These are phyloP conservation scores for Polypedilum pembai DNA, from an alignment of 1,140 invertebrate genomes.

Conservation along the genomic window DNA sequence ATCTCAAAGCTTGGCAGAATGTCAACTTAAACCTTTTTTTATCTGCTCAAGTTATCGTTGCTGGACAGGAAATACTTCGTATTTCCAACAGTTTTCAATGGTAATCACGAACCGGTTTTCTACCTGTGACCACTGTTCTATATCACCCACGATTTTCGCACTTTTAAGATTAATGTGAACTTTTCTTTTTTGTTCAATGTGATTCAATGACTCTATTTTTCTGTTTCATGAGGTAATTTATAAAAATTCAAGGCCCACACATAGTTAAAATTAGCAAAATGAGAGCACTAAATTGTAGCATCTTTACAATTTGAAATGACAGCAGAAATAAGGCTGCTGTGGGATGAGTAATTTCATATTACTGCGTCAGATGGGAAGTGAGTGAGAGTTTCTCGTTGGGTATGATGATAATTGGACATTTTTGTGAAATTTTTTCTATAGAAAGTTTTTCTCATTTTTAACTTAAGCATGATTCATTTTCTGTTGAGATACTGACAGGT, in stretches of 20 bases:
- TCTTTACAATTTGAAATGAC: too few relatives aligned
- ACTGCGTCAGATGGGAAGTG: not conserved
- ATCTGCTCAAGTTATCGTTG: too few relatives aligned
- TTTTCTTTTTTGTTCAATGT: not conserved
- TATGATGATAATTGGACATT: not conserved
- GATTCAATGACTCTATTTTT: not conserved
- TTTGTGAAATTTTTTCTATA: constrained; percentile 1
- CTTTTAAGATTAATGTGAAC: not conserved
- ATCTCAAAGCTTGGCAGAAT: too few relatives aligned
- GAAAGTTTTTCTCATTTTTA: not conserved
- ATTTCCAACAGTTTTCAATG: too few relatives aligned
- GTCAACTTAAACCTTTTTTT: too few relatives aligned
- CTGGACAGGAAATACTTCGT: too few relatives aligned
- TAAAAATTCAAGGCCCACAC: not conserved
- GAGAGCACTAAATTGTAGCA: too few relatives aligned
- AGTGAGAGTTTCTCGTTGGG: not conserved
- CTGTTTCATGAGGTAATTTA: not conserved
- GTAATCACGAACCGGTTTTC: not conserved
- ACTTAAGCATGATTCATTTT: too few relatives aligned
- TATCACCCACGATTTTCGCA: constrained; percentile 13
- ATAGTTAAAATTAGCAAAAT: not conserved
- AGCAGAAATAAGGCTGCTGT: too few relatives aligned
- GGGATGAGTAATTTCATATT: not conserved
- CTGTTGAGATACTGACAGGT: too few relatives aligned
- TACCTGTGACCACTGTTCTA: not conserved